Base-by-base conservation (phyloP, 2,888 invertebrate species). In the Helleia helle region DNA sequence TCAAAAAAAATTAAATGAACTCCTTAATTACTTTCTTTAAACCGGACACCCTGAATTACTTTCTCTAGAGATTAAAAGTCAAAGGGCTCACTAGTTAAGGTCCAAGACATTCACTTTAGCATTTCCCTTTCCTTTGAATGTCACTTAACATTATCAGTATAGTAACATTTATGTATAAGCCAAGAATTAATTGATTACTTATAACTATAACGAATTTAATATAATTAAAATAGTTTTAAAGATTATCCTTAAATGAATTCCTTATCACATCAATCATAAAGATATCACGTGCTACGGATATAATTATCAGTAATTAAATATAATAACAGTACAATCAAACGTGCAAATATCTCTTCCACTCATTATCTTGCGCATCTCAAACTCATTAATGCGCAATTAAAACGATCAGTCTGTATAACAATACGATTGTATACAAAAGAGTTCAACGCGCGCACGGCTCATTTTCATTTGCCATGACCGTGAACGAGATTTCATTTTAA, bases 401-500 rank as follows among this genome's bases (percentile, higher is more conserved):
- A 22, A 12, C 22, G 18, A 34, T 34, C 17, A 27, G 13, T 6
- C 5, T 9, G 39, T 40, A 51, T 46, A 44, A 44, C 24, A 15
- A 40, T 34, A 26, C n/a, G 15, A 42, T 48, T 43, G 29, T 42
- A 43, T 62, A 63, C 54, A 63, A 68, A 67, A 65, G 62, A 71
- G 63, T 63, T 69, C 59, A 71, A 71, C 66, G 71, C 58, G 58
- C 51, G 52, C 49, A 29, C 17, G 15, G 22, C 41, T 48, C 52
- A 40, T 31, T 22, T 22, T 14, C 15, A 15, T 15, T 25, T 30
- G 15, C 15, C 24, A 30, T 15, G 9, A 30, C 27, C 15, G 26
- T 26, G 15, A 14, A n/a, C 36, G 24, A 14, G 26, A 37, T 26
- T 27, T 15, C 15, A 26, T 8, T 25, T 37, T n/a, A n/a, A n/a